Percentiles rank a stretch among this genome's conserved stretches.
Conservation (phyloP, 2,113 vertebrate species). For the Ptyas mucosa region DNA sequence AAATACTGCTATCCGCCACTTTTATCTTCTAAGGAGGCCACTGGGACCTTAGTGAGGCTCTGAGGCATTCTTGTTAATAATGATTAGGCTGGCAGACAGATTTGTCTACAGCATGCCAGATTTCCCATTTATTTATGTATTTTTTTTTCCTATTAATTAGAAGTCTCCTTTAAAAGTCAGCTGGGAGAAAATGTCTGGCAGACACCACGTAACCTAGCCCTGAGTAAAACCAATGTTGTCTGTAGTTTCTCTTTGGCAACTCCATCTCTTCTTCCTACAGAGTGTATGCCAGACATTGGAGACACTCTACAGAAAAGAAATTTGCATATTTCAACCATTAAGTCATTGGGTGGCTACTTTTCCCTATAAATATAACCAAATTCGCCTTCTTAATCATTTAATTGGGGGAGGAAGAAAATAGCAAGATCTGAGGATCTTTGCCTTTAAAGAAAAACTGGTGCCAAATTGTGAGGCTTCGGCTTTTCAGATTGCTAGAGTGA, state of each 20-base stretch:
- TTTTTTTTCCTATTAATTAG: not conserved
- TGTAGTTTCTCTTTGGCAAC: not conserved
- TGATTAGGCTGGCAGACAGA: not conserved
- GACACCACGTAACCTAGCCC: not conserved
- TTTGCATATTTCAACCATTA: not conserved
- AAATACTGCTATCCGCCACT: not conserved
- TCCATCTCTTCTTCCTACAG: not conserved
- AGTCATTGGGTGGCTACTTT: slow-evolving; percentile 31
- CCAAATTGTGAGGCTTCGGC: not conserved
- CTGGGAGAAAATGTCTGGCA: not conserved
- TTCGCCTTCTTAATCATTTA: slow-evolving; percentile 59
- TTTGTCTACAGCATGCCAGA: not conserved
- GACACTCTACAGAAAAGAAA: not conserved
- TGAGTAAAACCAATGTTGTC: not conserved
- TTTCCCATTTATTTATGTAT: not conserved
- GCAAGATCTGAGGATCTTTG: slow-evolving; percentile 58
- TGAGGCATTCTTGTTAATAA: not conserved
- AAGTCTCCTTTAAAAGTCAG: not conserved
- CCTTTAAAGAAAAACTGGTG: slow-evolving; percentile 37
- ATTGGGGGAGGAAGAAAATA: not conserved
- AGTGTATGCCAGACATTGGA: not conserved
- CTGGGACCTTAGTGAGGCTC: not conserved
- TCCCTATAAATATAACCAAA: slow-evolving; percentile 41
- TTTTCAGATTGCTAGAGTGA: slow-evolving; percentile 43
- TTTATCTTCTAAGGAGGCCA: not conserved